Evolutionary conservation across 2,888 invertebrate species (phyloP).

Genomic region (Neocrepidodera transversa): DNA sequence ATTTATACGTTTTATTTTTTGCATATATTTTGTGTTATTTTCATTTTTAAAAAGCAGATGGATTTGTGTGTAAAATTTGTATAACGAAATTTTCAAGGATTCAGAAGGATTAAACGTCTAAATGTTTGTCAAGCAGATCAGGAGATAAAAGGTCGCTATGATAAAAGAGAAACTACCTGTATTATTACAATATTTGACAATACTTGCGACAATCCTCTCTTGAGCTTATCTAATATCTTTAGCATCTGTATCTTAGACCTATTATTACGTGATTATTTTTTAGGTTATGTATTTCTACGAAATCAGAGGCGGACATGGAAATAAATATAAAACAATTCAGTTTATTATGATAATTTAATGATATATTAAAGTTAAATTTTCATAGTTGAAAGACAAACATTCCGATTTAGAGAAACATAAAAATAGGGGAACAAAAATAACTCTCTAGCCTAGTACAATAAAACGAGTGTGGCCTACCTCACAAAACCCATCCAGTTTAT

Average conservation of each 20-base stretch:
- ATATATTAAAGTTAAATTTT: too few species aligned
- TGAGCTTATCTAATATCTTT: conserved; percentile 18
- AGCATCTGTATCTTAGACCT: conserved; percentile 21
- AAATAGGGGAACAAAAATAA: conserved; percentile 47
- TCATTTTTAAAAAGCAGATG: not conserved
- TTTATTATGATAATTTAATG: too few species aligned
- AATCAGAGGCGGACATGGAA: not conserved
- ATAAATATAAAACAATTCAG: too few species aligned
- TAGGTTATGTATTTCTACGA: conserved; percentile 5
- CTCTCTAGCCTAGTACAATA: conserved; percentile 47
- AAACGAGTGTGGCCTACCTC: conserved; percentile 49
- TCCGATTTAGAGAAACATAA: too few species aligned
- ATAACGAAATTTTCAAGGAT: not conserved
- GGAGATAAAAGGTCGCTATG: not conserved
- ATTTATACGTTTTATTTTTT: too few species aligned
- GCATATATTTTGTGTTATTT: too few species aligned
- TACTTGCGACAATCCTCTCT: conserved; percentile 26
- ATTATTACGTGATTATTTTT: conserved; percentile 37
- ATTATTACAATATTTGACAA: conserved; percentile 16
- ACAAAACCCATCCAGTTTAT: conserved; percentile 51
- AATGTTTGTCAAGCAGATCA: conserved; percentile 16
- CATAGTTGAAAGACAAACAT: too few species aligned
- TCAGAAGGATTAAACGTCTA: conserved; percentile 1
- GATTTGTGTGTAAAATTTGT: conserved; percentile 2
- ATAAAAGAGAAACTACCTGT: conserved; percentile 22